These are phyloP conservation scores for Melanotaenia maccullochi DNA, from an alignment of 2,797 vertebrate genomes.

Conservation along the genomic window DNA sequence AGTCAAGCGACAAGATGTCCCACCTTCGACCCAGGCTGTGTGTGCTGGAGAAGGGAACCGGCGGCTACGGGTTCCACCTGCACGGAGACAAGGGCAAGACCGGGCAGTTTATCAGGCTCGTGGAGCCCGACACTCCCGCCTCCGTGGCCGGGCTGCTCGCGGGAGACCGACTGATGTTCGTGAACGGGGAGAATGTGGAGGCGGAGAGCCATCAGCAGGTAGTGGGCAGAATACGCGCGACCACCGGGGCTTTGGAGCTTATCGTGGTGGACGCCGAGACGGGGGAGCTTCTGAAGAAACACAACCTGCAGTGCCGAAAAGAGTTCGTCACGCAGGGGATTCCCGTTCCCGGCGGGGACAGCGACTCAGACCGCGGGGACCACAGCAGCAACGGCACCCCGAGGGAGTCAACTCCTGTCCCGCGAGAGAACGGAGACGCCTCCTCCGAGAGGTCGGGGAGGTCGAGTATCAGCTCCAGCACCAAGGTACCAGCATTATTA, in stretches of 20 bases:
- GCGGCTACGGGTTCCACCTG: conserved; percentile 95
- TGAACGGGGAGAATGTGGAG: conserved; percentile 92
- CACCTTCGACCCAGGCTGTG: conserved; percentile 86
- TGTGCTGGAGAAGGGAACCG: conserved; percentile 84
- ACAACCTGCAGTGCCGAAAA: conserved; percentile 72
- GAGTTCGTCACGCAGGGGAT: conserved; percentile 81
- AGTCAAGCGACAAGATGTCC: conserved; percentile 54
- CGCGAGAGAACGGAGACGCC: conserved; percentile 73
- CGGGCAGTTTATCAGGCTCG: conserved; percentile 93
- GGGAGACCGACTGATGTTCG: conserved; percentile 89
- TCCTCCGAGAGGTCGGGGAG: conserved; percentile 56
- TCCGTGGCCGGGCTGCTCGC: conserved; percentile 86
- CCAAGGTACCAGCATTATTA: conserved; percentile 60
- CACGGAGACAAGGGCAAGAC: conserved; percentile 92
- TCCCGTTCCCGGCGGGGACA: conserved; percentile 62
- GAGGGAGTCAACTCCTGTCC: conserved; percentile 57
- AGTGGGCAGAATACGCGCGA: conserved; percentile 88
- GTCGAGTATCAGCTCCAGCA: conserved; percentile 69
- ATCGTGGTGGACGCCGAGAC: conserved; percentile 87
- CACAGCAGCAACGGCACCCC: conserved; percentile 66
- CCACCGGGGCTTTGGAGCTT: conserved; percentile 82
- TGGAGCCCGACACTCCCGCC: conserved; percentile 90
- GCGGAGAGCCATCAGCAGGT: conserved; percentile 94
- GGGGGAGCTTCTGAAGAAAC: conserved; percentile 78
- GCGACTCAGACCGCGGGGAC: conserved; percentile 58